phyloP scores from a whole-genome alignment of 2,888 invertebrate species.

The Heliconius ethilla region DNA sequence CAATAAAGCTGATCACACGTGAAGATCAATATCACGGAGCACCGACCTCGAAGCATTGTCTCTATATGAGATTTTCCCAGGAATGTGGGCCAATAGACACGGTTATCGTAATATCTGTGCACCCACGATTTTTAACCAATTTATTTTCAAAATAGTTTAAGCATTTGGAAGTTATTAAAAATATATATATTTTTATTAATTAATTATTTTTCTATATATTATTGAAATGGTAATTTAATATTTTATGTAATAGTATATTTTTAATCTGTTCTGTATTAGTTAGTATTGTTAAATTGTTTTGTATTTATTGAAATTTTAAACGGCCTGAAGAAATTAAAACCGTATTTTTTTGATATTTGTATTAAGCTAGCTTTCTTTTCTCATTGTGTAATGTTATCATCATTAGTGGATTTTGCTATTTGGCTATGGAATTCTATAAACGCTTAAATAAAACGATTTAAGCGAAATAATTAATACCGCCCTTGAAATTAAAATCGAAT shows the following conservation, averaged over 20 bases:
- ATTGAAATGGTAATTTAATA: too few species aligned
- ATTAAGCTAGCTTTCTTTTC: too few species aligned
- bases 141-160: background rate
- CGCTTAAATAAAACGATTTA: background rate
- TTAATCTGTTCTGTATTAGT: too few species aligned
- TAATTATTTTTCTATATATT: too few species aligned
- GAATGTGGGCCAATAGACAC: conserved; percentile 62
- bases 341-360: too few species aligned
- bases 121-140: conserved; percentile 26
- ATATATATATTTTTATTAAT: too few species aligned
- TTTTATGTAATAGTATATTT: too few species aligned
- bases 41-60: conserved; percentile 70
- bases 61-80: conserved; percentile 62
- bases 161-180: background rate
- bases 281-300: too few species aligned
- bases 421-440: background rate
- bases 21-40: conserved; percentile 46
- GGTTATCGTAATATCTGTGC: conserved; percentile 39
- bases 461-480: conserved; percentile 12
- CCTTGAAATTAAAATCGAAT: conserved; percentile 44
- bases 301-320: too few species aligned
- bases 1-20: conserved; percentile 34
- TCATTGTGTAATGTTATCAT: too few species aligned
- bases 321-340: too few species aligned
- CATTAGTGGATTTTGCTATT: background rate